Conservation (phyloP, 2,888 invertebrate species). For the Lithodes maja region DNA sequence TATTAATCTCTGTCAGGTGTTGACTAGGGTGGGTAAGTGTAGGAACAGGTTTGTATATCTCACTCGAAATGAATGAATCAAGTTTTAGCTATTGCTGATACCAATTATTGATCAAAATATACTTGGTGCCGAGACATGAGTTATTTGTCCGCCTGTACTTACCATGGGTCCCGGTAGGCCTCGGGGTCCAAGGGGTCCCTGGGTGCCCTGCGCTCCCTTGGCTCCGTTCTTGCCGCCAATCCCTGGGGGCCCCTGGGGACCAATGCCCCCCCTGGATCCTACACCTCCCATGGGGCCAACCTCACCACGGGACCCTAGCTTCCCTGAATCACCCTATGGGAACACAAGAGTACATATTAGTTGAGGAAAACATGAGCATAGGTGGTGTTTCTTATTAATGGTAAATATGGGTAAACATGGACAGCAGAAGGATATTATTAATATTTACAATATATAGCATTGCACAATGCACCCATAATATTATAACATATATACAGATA, state of each 20-base stretch:
- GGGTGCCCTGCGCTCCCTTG: conserved; percentile 67
- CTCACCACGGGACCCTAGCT: conserved; percentile 60
- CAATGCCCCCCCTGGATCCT: conserved; percentile 59
- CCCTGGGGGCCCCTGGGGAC: conserved; percentile 63
- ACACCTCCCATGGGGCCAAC: conserved; percentile 54
- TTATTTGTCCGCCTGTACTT: no score
- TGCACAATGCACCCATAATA: background rate
- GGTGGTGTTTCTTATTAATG: background rate
- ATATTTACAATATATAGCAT: background rate
- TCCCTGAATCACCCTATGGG: conserved; percentile 62
- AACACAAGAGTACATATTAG: no score
- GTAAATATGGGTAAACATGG: no score
- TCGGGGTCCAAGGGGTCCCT: conserved; percentile 69
- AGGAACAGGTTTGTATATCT: no score
- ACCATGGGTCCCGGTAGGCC: conserved; percentile 72
- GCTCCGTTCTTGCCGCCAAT: conserved; percentile 52
- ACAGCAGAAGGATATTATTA: background rate
- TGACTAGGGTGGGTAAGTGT: no score
- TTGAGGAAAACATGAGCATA: background rate
- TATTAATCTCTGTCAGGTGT: no score
- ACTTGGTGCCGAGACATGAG: no score
- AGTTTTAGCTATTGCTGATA: no score
- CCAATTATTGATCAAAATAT: no score
- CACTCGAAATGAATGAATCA: no score
- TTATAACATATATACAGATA: no score